Base-by-base conservation (phyloP, 2,113 vertebrate species). In the Gasterosteus nipponicus region DNA sequence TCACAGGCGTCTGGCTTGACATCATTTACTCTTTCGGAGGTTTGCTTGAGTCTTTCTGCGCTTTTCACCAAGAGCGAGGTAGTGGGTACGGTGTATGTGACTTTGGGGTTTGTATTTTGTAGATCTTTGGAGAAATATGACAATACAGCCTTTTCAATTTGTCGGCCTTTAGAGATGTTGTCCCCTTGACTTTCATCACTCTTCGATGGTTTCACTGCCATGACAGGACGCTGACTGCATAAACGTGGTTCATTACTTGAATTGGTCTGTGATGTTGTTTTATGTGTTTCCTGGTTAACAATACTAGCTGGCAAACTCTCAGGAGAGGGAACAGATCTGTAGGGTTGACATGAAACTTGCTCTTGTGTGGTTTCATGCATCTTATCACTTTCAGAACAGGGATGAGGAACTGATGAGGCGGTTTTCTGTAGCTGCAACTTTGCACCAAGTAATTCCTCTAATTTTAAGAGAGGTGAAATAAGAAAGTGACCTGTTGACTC, bases 141-240 rank as follows among this genome's bases (percentile, higher is more conserved):
- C 11, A 39, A 35, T 31, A 49, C 19, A 33, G 29, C 15, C 3
- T 62, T 54, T 82, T 84, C 71, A n/a, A n/a, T 56, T 42, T 33
- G 12, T 44, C 6, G 16, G 26, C 86, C 77, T 65, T 46, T 57
- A 31, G 38, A 60, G 5, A 26, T 47, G 18, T 3, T 12, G 39
- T 69, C 54, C 53, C 29, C 47, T 69, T 67, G 77, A 73, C n/a
- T 73, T 51, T 87, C 82, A 46, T 88, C 83, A 73, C 46, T 88
- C 41, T 82, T 87, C 0, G 73, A 88, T 46, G 85, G 81, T 59
- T 83, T 91, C 8, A 86, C 86, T 69, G 78, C 84, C 69, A 87
- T 82, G 49, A 85, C 41, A 60, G 87, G 83, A 54, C 69, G 67
- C 54, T 71, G 76, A 77, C 31, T 81, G n/a, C 18, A 11, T 63